Base-by-base conservation (phyloP, 1,140 invertebrate genomes). In the Ceratosolen fusciceps region DNA sequence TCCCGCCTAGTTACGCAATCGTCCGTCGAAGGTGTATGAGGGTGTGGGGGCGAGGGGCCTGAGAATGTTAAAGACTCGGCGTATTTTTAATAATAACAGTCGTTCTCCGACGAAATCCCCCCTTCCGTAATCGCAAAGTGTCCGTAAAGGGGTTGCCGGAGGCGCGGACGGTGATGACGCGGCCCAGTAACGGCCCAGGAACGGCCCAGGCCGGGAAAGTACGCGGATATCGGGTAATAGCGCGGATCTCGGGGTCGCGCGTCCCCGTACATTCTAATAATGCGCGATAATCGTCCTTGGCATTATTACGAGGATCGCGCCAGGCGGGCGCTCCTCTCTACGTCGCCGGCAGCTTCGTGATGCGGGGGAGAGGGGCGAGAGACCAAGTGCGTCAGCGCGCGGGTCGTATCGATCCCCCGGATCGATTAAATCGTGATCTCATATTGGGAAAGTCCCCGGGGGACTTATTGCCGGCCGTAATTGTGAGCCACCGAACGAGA, bases 221-320 rank as follows among this genome's bases (percentile, higher is more conserved):
- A 43, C 39, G 39, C 12, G 5, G 39, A 5, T 12, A 26, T 24
- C 2, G 1, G n/a, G 26, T 49, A 72, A 29, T 10, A 56, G 34
- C 73, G 34, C 56, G 1, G 16, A 7, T 49, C 24, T 49, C 58
- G 58, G 39, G 65, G 65, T 47, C 19, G 5, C 26, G 5, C 26
- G 19, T 10, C 12, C 43, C 26, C 47, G 10, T 21, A 62, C 75
- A 70, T 70, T 77, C 75, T 77, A 77, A 77, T 70, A 56, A 47
- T 26, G 31, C 56, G 72, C 24, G 49, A n/a, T 10, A 54, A 68
- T 52, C 34, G 75, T 68, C 75, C 75, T 77, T 77, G 75, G 65
- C 75, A 77, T 58, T 34, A 34, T 70, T 68, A 49, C 37, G 14
- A 31, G 65, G n/a, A n/a, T n/a, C 73, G 47, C 31, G 60, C 60